Conservation (phyloP, 2,888 invertebrate genomes). For the Icerya purchasi region DNA sequence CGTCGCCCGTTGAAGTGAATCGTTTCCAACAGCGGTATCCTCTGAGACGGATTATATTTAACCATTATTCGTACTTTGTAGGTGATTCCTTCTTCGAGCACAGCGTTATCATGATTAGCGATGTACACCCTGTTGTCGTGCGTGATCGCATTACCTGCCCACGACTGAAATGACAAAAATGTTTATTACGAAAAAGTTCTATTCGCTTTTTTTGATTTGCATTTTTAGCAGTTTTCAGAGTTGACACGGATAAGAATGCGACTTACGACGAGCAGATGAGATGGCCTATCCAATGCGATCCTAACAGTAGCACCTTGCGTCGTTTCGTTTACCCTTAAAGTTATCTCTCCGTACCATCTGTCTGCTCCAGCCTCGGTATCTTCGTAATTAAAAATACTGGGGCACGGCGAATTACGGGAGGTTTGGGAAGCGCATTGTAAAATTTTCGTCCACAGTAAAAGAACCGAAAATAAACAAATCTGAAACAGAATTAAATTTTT, state of each 20-base stretch:
- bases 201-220: not conserved
- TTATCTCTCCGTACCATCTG: constrained; percentile 38
- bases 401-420: constrained; percentile 29
- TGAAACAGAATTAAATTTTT: not conserved
- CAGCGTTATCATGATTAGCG: constrained; percentile 35
- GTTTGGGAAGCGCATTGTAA: not conserved
- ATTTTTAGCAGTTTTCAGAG: not conserved
- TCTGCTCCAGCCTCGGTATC: constrained; percentile 32
- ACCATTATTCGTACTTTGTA: constrained; percentile 36
- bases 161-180: constrained; percentile 27
- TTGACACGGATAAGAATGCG: not conserved
- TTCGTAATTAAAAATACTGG: constrained; percentile 36
- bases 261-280: constrained; percentile 38
- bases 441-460: not conserved
- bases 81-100: constrained; percentile 34
- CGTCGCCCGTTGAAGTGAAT: constrained; percentile 36
- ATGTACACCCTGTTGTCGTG: constrained; percentile 36
- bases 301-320: constrained; percentile 37
- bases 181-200: not conserved
- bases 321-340: constrained; percentile 33
- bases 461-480: constrained; percentile 4
- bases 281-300: constrained; percentile 34
- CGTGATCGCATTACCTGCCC: constrained; percentile 36
- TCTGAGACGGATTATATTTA: constrained; percentile 31
- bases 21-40: constrained; percentile 29